Evolutionary conservation across 53 echinoderm and acorn worm genomes (phyloP).

Genomic region (Temnopleurus reevesii): DNA sequence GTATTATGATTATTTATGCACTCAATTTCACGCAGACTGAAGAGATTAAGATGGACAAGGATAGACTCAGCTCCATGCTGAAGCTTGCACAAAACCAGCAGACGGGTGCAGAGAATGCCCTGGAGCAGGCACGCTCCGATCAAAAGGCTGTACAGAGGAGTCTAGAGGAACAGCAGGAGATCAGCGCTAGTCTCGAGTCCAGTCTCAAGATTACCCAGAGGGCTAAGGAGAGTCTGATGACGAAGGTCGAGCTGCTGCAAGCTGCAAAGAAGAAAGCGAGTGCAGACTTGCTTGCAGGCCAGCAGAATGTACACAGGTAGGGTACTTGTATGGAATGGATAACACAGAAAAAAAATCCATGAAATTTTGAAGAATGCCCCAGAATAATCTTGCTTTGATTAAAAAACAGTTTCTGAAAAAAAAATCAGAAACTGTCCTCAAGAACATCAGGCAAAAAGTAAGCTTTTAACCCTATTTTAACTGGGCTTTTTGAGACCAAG

Average conservation of each 20-base stretch:
- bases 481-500: no score
- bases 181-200: conserved; percentile 33
- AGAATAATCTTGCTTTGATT: no score
- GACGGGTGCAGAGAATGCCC: conserved; percentile 35
- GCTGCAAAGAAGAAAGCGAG: conserved; percentile 43
- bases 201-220: conserved; percentile 36
- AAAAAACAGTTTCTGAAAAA: no score
- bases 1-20: no score
- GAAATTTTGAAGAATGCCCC: no score
- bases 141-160: conserved; percentile 41
- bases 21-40: conserved; percentile 23
- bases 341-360: no score
- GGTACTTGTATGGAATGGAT: no score
- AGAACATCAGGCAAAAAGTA: no score
- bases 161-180: conserved; percentile 47
- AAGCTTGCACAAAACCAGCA: conserved; percentile 9
- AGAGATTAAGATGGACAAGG: conserved; percentile 44
- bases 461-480: no score
- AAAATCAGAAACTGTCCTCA: no score
- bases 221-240: conserved; percentile 48
- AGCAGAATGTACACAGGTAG: conserved; percentile 47
- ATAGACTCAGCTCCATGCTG: conserved; percentile 33
- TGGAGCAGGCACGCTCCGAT: conserved; percentile 12
- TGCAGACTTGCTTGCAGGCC: conserved; percentile 55
- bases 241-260: conserved; percentile 48